Evolutionary conservation across 2,797 vertebrate species (phyloP).

Genomic region (Argentina silus): DNA sequence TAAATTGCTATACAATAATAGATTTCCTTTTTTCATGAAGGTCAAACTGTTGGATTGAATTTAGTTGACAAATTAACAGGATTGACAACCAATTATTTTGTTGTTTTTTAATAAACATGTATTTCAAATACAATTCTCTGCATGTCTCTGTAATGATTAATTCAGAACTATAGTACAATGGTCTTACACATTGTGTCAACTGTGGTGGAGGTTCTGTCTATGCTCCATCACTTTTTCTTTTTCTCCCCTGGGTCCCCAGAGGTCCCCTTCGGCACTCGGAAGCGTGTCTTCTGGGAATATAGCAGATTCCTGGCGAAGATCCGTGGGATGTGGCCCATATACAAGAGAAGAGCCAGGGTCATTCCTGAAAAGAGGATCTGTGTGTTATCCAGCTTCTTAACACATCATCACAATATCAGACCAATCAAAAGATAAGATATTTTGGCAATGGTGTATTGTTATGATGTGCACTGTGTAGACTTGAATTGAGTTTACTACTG

Average conservation of each 20-base stretch:
- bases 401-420: not conserved
- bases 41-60: no score
- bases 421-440: not conserved
- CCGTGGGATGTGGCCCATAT: conserved; percentile 85
- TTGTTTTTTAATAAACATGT: no score
- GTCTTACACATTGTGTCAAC: not conserved
- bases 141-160: no score
- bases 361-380: conserved; percentile 77
- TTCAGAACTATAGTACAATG: no score
- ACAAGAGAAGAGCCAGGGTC: conserved; percentile 83
- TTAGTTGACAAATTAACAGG: no score
- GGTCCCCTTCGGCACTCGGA: conserved; percentile 77
- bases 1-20: no score
- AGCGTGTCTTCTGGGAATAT: conserved; percentile 83
- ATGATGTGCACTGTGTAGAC: not conserved
- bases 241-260: conserved; percentile 57
- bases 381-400: not conserved
- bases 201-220: not conserved
- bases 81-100: no score
- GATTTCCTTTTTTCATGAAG: no score
- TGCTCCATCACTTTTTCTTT: conserved; percentile 59
- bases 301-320: conserved; percentile 89
- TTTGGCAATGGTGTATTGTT: not conserved
- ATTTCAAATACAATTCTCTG: no score
- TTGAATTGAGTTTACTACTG: not conserved